Evolutionary conservation across 1,140 invertebrate genomes (phyloP), one percentile per base, ranked within the genome.

Genomic region (Drosophila virilis): DNA sequence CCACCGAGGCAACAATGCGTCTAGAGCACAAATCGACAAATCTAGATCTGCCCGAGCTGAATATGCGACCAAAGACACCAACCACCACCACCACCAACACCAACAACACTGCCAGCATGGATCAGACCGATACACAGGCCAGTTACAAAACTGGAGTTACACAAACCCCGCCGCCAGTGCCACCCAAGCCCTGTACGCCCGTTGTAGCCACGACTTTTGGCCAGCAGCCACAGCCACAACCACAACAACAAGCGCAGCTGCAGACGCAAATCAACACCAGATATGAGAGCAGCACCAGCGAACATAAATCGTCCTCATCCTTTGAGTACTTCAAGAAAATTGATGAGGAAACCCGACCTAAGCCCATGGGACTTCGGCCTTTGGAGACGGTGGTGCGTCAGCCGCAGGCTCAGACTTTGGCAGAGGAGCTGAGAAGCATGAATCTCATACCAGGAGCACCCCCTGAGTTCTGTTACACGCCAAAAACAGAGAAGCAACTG

Each of bases 391-490:
- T 83, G 57, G 78, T 83, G 22, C 82, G 80, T 33, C 57, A 84
- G 42, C 77, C 78, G 22, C 72, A 68, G n/a, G 76, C 76, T 0
- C 75, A 72, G 40, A 81, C 61, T 12, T 69, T 85, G 45, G 77
- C 79, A 32, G 75, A 90, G 65, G 90, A 91, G 45, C 74, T 91
- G 12, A 74, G 90, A 50, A 93, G 94, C 69, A 93, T 96, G 43
- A 94, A 94, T 85, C 75, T 96, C 0, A 93, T 94, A 60, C 96
- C 95, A 0, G 96, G 95, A 86, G 94, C 95, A 28, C 95, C 95
- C 8, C 95, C 95, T n/a, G 94, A 96, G 92, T 95, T 96, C 15
- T 94, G 94, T 40, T 96, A 93, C 72, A 94, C 94, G 33, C 94
- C 95, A 2, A 95, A 95, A 77, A 74, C 91, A 0, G 93, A 93